Evolutionary conservation across 2,797 vertebrate species (phyloP).

Genomic region (Dicrostonyx torquatus): DNA sequence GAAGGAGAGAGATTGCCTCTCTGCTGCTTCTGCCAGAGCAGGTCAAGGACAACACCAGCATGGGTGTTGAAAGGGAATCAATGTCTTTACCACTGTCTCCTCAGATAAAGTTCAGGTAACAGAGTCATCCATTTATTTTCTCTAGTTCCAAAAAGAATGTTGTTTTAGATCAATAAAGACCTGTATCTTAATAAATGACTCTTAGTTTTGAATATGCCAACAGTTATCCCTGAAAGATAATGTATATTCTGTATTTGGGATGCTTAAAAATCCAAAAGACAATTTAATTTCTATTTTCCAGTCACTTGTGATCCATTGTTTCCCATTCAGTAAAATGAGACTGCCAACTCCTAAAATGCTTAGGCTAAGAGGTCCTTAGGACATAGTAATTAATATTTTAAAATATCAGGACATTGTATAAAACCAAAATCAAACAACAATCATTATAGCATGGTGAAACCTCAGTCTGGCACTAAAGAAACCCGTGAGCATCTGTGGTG

Average conservation of each 20-base stretch:
- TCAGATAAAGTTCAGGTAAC: not conserved
- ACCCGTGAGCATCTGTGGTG: not conserved
- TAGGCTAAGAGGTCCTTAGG: not conserved
- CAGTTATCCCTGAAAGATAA: constrained; percentile 10
- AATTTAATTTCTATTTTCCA: not conserved
- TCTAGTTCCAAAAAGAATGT: not conserved
- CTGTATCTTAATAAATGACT: not conserved
- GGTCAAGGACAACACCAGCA: not conserved
- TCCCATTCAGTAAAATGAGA: not conserved
- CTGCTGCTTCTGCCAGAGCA: not conserved
- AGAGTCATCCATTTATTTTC: not conserved
- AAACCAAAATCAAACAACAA: not conserved
- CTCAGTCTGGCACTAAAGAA: not conserved
- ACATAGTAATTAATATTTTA: not conserved
- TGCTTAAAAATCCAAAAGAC: constrained; percentile 8
- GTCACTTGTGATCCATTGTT: not conserved
- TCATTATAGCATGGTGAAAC: not conserved
- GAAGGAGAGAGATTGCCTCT: too few species aligned
- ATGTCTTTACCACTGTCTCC: not conserved
- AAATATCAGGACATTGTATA: not conserved
- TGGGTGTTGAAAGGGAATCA: not conserved
- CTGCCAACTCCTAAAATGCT: not conserved
- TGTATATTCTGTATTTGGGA: not conserved
- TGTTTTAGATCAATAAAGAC: not conserved
- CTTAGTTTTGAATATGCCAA: constrained; percentile 24